Base-by-base conservation (phyloP, 2,797 vertebrate genomes). In the Micromesistius poutassou region DNA sequence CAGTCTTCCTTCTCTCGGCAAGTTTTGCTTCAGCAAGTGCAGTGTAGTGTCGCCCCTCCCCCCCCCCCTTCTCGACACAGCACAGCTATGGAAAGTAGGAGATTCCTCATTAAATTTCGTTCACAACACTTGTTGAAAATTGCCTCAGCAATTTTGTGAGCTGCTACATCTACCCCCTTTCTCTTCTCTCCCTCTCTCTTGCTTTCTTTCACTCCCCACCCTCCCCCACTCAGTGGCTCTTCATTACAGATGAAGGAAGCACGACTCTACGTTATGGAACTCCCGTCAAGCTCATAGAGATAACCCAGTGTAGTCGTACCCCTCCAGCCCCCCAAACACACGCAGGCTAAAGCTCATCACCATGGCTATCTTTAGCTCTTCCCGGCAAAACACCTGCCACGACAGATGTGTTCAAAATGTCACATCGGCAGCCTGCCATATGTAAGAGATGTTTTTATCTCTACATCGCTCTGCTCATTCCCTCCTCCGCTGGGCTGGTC, bases 91-190 rank as follows among this genome's bases (percentile, higher is more conserved):
- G 72, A 19, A 84, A 82, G 80, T 77, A 30, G 76, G 80, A 79
- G 76, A 82, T 88, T 87, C 85, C 86, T 91, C 87, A 88, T 92
- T 91, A 91, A 89, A 89, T 83, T 46, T 73, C 72, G 33, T 83
- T 84, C 85, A 78, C 84, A 86, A 81, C 82, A 81, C 75, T 79
- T 35, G 13, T 42, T 72, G 78, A 84, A 28, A 86, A 81, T 38
- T 71, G 78, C 79, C 73, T 75, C 66, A 31, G 30, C 55, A 68
- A n/a, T 68, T 68, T 68, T 68, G 22, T 55, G 28, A 38, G 72
- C 78, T 70, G 38, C 31, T 25, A 38, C 5, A 55, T 5, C 10
- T 68, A 10, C 14, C 62, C 62, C 4, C 0, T 42, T 42, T 16
- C 1, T 12, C n/a, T n/a, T n/a, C n/a, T n/a, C n/a, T 14, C 50